Percentiles rank a stretch among this genome's conserved stretches.
These are phyloP conservation scores for Cinclus cinclus DNA, from an alignment of 2,113 vertebrate genomes.

Conservation along the genomic window DNA sequence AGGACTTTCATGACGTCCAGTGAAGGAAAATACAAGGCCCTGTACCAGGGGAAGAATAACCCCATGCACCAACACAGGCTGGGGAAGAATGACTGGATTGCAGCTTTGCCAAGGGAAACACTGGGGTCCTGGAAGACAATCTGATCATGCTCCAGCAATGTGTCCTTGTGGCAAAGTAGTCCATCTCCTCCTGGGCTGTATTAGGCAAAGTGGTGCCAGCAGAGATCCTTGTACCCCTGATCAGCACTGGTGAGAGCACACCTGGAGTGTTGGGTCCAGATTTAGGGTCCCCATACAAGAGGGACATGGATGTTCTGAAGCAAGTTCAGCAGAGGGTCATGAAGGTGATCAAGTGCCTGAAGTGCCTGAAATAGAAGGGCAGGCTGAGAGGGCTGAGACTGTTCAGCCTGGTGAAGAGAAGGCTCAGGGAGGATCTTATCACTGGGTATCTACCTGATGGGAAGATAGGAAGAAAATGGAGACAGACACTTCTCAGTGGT, in stretches of 20 bases:
- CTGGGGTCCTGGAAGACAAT: not conserved
- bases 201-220: not conserved
- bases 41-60: not conserved
- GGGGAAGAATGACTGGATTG: not conserved
- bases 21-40: not conserved
- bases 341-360: not conserved
- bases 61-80: not conserved
- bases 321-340: not conserved
- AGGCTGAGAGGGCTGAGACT: not conserved
- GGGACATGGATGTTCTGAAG: not conserved
- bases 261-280: not conserved
- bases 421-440: not conserved
- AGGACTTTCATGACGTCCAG: not conserved
- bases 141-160: not conserved
- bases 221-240: not conserved
- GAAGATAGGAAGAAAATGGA: not conserved
- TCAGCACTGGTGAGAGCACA: not conserved
- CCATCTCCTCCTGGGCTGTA: not conserved
- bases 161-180: not conserved
- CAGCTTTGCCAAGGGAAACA: not conserved
- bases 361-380: not conserved
- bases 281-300: not conserved
- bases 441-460: not conserved
- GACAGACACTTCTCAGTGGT: not conserved
- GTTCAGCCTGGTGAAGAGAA: not conserved